Percentiles rank a stretch among this genome's conserved stretches.
Evolutionary conservation across 2,888 invertebrate genomes (phyloP).

Genomic region (Loripinus fragilis): DNA sequence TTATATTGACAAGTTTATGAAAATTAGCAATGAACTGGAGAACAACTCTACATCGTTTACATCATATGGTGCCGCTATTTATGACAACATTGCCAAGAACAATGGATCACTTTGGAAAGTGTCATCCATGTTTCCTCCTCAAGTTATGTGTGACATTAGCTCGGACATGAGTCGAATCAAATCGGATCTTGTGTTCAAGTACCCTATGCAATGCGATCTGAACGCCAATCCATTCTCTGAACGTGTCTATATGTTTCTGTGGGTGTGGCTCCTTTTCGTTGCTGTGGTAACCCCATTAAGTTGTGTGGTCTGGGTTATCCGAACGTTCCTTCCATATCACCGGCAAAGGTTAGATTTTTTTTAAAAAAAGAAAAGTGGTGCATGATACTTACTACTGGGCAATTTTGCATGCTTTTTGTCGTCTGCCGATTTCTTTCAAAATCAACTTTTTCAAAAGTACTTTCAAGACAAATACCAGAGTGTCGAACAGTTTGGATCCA

Average conservation of each 20-base stretch:
- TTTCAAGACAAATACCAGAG: too few relatives aligned
- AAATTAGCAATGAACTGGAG: conserved; percentile 27
- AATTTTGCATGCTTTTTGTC: too few relatives aligned
- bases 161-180: neutral
- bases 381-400: too few relatives aligned
- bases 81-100: conserved; percentile 36
- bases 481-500: too few relatives aligned
- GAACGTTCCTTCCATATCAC: conserved; percentile 34
- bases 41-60: conserved; percentile 49
- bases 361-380: too few relatives aligned
- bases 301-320: conserved; percentile 31
- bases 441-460: too few relatives aligned
- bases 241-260: conserved; percentile 44
- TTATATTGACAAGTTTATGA: conserved; percentile 32
- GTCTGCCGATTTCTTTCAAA: too few relatives aligned
- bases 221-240: conserved; percentile 44
- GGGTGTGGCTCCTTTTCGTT: conserved; percentile 57
- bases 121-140: conserved; percentile 33
- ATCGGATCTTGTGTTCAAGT: conserved; percentile 36
- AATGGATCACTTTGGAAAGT: conserved; percentile 38
- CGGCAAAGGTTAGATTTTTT: conserved; percentile 44
- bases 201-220: conserved; percentile 39
- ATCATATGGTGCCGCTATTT: conserved; percentile 52
- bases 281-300: conserved; percentile 45
- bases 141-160: conserved; percentile 41